Evolutionary conservation across 2,797 vertebrate genomes (phyloP), one percentile per base, ranked within the genome.

Genomic region (Crypturellus tataupa): DNA sequence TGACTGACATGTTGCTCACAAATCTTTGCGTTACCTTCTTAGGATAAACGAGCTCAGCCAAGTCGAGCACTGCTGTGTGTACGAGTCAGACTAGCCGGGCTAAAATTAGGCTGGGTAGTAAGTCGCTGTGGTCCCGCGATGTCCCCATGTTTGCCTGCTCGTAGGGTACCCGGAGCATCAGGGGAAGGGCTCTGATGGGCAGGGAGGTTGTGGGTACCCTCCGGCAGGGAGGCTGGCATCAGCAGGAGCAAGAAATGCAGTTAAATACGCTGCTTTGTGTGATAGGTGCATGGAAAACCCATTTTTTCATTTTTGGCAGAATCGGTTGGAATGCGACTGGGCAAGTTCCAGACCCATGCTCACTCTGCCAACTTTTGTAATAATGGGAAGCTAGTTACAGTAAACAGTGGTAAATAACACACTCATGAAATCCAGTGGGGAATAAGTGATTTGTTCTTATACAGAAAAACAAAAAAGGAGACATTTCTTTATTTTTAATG

Each of bases 401-500:
- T 97, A 96, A 96, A 96, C 94, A 97, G 96, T 94, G 96, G 95
- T 97, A 96, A 97, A 97, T 96, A 97, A 95, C 94, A 94, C 75
- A 80, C 80, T 94, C 94, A 90, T 90, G 90, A 94, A 96, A 94
- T 94, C 90, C 94, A 94, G 68, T 1, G 8, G 94, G 95, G 95
- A 97, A 95, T 96, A 94, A 95, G 85, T 94, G 65, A 96, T 94
- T 96, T 94, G 89, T 91, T 96, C 95, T 94, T 95, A 94, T 78
- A 93, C 84, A 96, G 95, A 93, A 96, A 96, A 95, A 95, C 90
- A 94, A 93, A 90, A 94, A 90, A 86, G 65, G 90, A 96, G 93
- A 96, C 95, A 82, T 93, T 0, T 7, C 7, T 94, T 95, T 90
- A 93, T 94, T 96, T 94, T 95, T 93, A 94, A 89, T 93, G 70